Conservation (phyloP, 2,888 invertebrate species). For the Lycia hirtaria region DNA sequence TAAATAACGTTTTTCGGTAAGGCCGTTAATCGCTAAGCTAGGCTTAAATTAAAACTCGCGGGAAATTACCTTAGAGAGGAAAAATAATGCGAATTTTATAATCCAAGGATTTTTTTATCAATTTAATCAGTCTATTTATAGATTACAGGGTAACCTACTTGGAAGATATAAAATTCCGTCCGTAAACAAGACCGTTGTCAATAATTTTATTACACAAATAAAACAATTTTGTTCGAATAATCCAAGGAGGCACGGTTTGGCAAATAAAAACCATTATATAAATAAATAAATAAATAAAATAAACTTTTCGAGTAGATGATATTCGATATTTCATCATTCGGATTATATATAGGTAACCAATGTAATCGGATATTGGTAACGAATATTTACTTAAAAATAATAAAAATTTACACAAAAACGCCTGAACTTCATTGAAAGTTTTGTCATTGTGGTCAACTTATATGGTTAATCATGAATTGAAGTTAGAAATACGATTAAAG, state of each 20-base stretch:
- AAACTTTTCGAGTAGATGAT: no score
- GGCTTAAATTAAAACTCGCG: neutral
- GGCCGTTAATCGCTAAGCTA: neutral
- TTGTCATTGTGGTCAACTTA: no score
- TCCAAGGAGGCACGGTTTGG: neutral
- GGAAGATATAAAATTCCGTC: conserved; percentile 15
- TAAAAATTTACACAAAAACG: no score
- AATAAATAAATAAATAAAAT: no score
- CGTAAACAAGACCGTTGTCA: conserved; percentile 4
- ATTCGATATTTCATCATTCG: no score
- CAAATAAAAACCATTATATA: neutral
- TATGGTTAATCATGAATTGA: no score
- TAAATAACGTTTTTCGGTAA: neutral
- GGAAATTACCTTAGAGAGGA: neutral
- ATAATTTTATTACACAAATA: conserved; percentile 12
- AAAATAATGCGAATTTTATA: neutral
- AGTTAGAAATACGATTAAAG: no score
- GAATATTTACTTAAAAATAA: no score
- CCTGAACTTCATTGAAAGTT: no score
- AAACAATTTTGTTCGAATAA: neutral
- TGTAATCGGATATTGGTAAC: no score
- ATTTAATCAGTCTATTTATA: conserved; percentile 22
- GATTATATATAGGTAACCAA: no score
- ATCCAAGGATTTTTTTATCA: conserved; percentile 17
- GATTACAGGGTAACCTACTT: conserved; percentile 25